Conservation (phyloP, 2,797 vertebrate genomes). For the Notoglanidium macrostoma region DNA sequence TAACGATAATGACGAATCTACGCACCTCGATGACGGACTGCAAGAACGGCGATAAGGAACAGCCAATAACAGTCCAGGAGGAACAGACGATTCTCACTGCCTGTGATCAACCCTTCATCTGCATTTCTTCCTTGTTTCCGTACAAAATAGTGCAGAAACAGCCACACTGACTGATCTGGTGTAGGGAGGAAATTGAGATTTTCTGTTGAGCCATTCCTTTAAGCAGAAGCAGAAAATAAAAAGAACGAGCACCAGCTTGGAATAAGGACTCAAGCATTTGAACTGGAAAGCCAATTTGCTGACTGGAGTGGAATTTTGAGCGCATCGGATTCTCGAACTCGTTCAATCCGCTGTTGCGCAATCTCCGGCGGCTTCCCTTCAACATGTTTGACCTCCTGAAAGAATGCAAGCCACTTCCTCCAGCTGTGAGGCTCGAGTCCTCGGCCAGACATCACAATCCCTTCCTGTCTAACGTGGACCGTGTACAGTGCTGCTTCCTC, state of each 20-base stretch:
- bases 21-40: too few species aligned
- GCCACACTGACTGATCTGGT: not conserved
- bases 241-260: not conserved
- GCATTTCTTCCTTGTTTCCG: not conserved
- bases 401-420: constrained; percentile 54
- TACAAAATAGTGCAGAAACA: not conserved
- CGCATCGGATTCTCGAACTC: not conserved
- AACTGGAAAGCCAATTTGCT: not conserved
- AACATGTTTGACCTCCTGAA: constrained; percentile 49
- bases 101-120: not conserved
- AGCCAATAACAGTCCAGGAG: not conserved
- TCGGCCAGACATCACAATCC: constrained; percentile 30
- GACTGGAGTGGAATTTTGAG: not conserved
- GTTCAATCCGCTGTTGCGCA: not conserved
- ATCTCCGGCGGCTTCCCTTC: constrained; percentile 35
- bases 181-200: not conserved
- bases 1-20: not conserved
- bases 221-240: not conserved
- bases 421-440: constrained; percentile 49
- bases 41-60: too few species aligned
- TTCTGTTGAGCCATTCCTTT: not conserved
- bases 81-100: not conserved
- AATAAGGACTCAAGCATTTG: not conserved
- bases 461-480: constrained; percentile 19
- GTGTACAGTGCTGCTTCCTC: constrained; percentile 10